Evolutionary conservation across 2,113 vertebrate species (phyloP).

Genomic region (Neopipo cinnamomea): DNA sequence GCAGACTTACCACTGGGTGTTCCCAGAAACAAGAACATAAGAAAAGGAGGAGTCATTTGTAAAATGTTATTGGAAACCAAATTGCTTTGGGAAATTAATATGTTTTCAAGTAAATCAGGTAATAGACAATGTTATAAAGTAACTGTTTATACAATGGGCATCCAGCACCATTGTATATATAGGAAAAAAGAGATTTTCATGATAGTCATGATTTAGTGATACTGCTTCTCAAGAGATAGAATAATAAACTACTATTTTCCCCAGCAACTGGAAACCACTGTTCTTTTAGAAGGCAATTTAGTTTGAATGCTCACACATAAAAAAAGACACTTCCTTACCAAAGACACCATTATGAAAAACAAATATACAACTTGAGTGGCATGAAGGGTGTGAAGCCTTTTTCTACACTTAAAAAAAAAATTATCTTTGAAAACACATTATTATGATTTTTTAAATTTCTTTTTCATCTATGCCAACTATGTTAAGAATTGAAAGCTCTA

Average conservation of each 20-base stretch:
- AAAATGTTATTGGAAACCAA: slow-evolving; percentile 36
- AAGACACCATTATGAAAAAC: background rate
- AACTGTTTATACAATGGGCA: background rate
- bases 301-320: background rate
- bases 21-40: background rate
- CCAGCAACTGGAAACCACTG: background rate
- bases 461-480: background rate
- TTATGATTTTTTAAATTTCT: background rate
- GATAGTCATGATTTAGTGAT: background rate
- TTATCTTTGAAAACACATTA: background rate
- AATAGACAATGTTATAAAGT: background rate
- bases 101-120: background rate
- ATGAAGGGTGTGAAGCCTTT: background rate
- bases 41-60: background rate
- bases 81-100: background rate
- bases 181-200: background rate
- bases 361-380: background rate
- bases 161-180: background rate
- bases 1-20: background rate
- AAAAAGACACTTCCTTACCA: background rate
- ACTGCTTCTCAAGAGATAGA: background rate
- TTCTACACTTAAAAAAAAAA: background rate
- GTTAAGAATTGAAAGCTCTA: background rate
- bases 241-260: background rate
- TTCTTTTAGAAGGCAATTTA: background rate